Evolutionary conservation across 2,888 invertebrate species (phyloP).

Genomic region (Microctonus brassicae): DNA sequence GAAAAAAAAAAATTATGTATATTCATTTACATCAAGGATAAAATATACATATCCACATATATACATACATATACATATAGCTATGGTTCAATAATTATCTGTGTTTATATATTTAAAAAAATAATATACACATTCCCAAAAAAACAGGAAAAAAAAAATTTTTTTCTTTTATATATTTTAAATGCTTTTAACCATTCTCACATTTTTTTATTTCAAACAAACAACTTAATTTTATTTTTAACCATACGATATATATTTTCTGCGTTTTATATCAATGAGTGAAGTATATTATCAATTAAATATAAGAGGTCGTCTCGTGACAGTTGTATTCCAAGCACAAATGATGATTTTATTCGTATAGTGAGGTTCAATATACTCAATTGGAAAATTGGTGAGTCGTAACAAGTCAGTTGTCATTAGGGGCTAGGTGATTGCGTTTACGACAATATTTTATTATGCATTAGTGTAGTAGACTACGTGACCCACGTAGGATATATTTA

Average conservation of each 20-base stretch:
- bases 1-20: no score
- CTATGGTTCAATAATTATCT: background rate
- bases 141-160: no score
- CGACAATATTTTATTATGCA: background rate
- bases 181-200: background rate
- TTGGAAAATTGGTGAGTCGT: slow-evolving; percentile 55
- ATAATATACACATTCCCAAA: no score
- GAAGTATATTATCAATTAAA: background rate
- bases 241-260: background rate
- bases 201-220: no score
- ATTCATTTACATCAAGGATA: background rate
- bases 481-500: no score
- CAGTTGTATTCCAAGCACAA: slow-evolving; percentile 9
- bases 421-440: background rate
- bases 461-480: no score
- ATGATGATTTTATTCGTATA: slow-evolving; percentile 17
- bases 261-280: background rate
- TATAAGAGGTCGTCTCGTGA: slow-evolving; percentile 19
- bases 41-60: no score
- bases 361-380: slow-evolving; percentile 58
- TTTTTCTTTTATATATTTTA: no score
- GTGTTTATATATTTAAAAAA: background rate
- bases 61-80: no score
- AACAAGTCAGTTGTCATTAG: slow-evolving; percentile 26
- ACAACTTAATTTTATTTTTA: no score